Evolutionary conservation across 2,113 vertebrate genomes (phyloP), one percentile per base, ranked within the genome.

Genomic region (Eclectus roratus): DNA sequence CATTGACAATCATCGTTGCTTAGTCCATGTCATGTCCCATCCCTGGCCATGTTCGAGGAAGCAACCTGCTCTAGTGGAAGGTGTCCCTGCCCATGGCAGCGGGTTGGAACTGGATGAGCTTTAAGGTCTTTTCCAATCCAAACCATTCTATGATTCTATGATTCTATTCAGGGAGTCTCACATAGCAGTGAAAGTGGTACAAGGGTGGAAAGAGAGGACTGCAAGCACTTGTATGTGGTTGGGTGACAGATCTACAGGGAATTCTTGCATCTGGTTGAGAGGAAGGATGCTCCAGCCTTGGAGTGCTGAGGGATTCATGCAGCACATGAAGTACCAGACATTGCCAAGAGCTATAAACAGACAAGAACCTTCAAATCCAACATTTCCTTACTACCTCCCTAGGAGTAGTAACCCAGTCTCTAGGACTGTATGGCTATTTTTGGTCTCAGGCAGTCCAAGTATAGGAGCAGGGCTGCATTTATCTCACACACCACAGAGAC

Each of bases 161-260:
- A 23, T n/a, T 43, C 41, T 19, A 0, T 7, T 58, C 80, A 83
- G 55, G 31, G 31, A 46, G 3, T 28, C 46, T 66, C 43, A 39
- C 11, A 4, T 0, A 5, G 13, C 17, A 18, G 29, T 47, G 70
- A 47, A 60, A 47, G 16, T 1, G 9, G 6, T 37, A 21, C 39
- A 10, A 28, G 12, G 33, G 14, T 55, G 50, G 65, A 37, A 79
- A 44, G 33, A 81, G 33, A 39, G 29, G 58, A 3, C 25, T 88
- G 47, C 29, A 29, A 80, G 33, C 13, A 11, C 15, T 52, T 65
- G 12, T 19, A 0, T 19, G 64, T 70, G 15, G 8, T 33, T 43
- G 13, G 17, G 20, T 64, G 44, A 3, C 20, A 61, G 43, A 60
- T 20, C 50, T 33, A 2, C 46, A 66, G 15, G 37, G 23, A 49